These are phyloP conservation scores for Eretmocerus hayati DNA, from an alignment of 2,888 invertebrate genomes.

Conservation along the genomic window DNA sequence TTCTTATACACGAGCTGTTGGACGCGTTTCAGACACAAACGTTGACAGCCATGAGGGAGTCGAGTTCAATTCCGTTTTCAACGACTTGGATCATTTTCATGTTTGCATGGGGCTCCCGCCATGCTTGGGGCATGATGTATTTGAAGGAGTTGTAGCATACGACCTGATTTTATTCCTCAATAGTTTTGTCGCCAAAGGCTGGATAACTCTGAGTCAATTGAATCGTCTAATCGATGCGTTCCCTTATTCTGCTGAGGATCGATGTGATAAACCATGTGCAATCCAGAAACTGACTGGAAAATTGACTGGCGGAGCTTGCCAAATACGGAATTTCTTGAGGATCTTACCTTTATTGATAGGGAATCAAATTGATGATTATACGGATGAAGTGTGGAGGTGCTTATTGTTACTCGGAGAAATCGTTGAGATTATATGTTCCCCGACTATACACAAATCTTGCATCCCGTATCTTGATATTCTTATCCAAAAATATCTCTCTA, in stretches of 20 bases:
- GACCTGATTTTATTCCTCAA: conserved; percentile 13
- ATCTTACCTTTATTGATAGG: conserved; percentile 19
- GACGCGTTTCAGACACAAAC: neutral
- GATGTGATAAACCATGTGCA: conserved; percentile 19
- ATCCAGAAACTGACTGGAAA: neutral
- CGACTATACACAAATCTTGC: conserved; percentile 21
- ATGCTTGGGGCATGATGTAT: conserved; percentile 23
- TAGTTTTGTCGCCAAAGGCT: conserved; percentile 13
- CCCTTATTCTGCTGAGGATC: conserved; percentile 18
- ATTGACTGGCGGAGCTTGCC: conserved; percentile 21
- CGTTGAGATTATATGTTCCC: conserved; percentile 23
- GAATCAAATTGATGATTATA: conserved; percentile 15
- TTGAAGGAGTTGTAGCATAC: conserved; percentile 16
- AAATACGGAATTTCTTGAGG: conserved; percentile 15
- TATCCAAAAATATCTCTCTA: conserved; percentile 18
- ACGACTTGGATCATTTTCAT: conserved; percentile 15
- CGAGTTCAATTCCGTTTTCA: conserved; percentile 21
- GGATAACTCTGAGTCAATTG: conserved; percentile 18
- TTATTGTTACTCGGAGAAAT: conserved; percentile 23
- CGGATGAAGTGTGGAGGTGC: conserved; percentile 20
- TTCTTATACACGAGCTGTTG: conserved; percentile 2
- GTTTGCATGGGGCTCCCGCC: conserved; percentile 24
- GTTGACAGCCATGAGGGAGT: conserved; percentile 7
- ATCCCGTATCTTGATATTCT: conserved; percentile 14
- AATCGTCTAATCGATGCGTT: conserved; percentile 14